These are phyloP conservation scores for Heterohyrax brucei DNA, from an alignment of 2,797 vertebrate genomes.

Conservation along the genomic window DNA sequence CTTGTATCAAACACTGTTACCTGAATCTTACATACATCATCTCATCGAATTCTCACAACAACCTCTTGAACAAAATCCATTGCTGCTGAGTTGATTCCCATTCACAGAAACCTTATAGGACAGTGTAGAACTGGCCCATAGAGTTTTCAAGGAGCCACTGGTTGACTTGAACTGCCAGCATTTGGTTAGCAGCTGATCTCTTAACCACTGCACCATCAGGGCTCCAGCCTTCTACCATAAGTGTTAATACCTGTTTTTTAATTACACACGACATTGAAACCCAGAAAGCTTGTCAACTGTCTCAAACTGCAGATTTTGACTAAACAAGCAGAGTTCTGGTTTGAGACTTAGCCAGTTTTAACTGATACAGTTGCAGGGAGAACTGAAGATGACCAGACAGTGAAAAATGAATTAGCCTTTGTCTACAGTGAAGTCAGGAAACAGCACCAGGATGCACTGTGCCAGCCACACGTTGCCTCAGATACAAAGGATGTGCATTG, in stretches of 20 bases:
- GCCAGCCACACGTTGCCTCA: not conserved
- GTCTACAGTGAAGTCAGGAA: slow-evolving; percentile 18
- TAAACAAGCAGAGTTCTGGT: not conserved
- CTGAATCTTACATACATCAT: not conserved
- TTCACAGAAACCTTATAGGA: too few relatives aligned
- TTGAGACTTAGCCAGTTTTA: not conserved
- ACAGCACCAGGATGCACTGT: not conserved
- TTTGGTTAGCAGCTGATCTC: too few relatives aligned
- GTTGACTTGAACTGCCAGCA: too few relatives aligned
- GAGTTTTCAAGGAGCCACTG: too few relatives aligned
- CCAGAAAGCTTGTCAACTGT: not conserved
- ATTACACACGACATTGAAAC: slow-evolving; percentile 31
- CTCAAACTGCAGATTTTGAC: not conserved
- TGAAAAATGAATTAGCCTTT: not conserved
- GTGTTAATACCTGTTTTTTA: not conserved
- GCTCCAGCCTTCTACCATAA: not conserved
- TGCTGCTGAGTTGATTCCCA: too few relatives aligned
- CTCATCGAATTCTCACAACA: not conserved
- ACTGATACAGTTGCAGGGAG: not conserved
- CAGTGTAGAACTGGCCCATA: too few relatives aligned
- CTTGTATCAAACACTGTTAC: not conserved
- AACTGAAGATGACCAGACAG: not conserved
- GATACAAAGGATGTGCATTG: not conserved
- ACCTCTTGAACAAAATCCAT: not conserved
- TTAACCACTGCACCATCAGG: too few relatives aligned